Evolutionary conservation across 2,113 vertebrate genomes (phyloP).

Genomic region (Periophthalmus modestus): DNA sequence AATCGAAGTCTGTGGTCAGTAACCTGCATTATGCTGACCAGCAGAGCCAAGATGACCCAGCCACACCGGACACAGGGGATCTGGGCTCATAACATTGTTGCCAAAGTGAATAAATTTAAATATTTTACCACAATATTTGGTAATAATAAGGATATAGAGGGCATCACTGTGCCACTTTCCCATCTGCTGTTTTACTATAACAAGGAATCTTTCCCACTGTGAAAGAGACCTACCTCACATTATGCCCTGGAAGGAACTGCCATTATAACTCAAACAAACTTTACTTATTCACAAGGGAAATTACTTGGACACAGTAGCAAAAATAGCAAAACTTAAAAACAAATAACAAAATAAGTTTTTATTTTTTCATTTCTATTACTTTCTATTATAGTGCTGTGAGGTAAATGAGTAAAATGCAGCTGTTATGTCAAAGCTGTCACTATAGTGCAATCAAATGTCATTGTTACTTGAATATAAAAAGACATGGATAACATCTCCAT

Average conservation of each 20-base stretch:
- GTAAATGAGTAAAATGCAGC: no score
- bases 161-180: background rate
- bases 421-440: no score
- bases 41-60: constrained; percentile 44
- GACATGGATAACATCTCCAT: no score
- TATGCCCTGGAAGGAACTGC: background rate
- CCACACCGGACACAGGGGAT: constrained; percentile 16
- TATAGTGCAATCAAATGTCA: no score
- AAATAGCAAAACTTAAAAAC: no score
- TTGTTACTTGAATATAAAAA: no score
- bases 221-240: background rate
- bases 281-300: no score
- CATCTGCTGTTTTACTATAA: background rate
- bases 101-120: background rate
- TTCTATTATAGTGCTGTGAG: no score
- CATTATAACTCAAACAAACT: background rate
- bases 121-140: constrained; percentile 4
- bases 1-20: constrained; percentile 49
- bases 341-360: no score
- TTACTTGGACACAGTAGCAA: no score
- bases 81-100: constrained; percentile 12
- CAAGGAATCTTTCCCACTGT: background rate
- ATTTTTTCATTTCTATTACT: no score
- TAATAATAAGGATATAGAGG: constrained; percentile 12
- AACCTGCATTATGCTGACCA: constrained; percentile 27